Percentiles rank a stretch among this genome's conserved stretches.
These are phyloP conservation scores for Protodeltote pygarga DNA, from an alignment of 2,888 invertebrate species.

Conservation along the genomic window DNA sequence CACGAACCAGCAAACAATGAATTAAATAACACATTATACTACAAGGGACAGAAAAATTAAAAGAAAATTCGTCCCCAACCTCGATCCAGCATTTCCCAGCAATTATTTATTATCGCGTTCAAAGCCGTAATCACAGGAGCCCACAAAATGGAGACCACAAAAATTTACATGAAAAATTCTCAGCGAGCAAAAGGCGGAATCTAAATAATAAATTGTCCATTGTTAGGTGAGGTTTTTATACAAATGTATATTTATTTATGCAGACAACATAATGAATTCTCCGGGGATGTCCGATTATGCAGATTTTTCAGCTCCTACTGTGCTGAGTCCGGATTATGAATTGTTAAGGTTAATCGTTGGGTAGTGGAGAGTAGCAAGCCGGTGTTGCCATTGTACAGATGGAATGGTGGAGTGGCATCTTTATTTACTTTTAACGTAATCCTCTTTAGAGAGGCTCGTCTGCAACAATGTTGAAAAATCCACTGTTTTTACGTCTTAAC, in stretches of 20 bases:
- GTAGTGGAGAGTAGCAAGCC: slow-evolving; percentile 13
- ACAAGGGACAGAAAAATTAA: slow-evolving; percentile 38
- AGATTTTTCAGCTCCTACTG: slow-evolving; percentile 64
- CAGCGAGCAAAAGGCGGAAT: slow-evolving; percentile 68
- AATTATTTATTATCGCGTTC: slow-evolving; percentile 60
- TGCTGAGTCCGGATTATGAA: slow-evolving; percentile 54
- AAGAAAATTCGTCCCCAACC: slow-evolving; percentile 41
- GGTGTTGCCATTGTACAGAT: slow-evolving; percentile 12
- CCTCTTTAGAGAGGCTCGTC: no score
- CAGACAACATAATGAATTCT: slow-evolving; percentile 82
- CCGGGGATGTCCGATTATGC: slow-evolving; percentile 70
- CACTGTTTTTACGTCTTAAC: no score
- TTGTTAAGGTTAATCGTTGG: slow-evolving; percentile 43
- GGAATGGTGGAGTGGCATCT: slow-evolving; percentile 24
- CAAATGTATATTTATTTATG: slow-evolving; percentile 78
- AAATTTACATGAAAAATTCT: slow-evolving; percentile 78
- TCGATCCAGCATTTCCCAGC: slow-evolving; percentile 42
- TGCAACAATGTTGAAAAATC: no score
- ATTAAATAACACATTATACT: slow-evolving; percentile 39
- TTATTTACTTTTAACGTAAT: slow-evolving; percentile 1
- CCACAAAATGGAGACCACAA: slow-evolving; percentile 60
- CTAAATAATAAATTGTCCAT: slow-evolving; percentile 85
- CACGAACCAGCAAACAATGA: slow-evolving; percentile 12
- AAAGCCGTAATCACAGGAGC: slow-evolving; percentile 65
- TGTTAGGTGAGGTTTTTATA: slow-evolving; percentile 72